Percentiles rank a stretch among this genome's conserved stretches.
Conservation (phyloP, 2,113 vertebrate species). For the Propithecus coquereli region DNA sequence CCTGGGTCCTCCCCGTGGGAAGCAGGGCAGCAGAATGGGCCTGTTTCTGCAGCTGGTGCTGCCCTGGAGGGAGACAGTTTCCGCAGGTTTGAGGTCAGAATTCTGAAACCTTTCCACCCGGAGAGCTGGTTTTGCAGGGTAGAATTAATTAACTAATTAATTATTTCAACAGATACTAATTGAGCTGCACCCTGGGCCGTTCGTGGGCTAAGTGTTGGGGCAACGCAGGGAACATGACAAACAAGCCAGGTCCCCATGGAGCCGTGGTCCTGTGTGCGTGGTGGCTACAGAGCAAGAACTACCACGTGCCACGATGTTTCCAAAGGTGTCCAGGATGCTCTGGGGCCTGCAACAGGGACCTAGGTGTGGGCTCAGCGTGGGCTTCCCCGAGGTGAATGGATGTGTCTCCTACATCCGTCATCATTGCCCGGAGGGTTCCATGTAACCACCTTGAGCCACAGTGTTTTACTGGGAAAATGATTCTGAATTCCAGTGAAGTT, state of each 20-base stretch:
- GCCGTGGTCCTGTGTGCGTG: neutral
- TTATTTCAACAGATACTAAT: conserved; percentile 54
- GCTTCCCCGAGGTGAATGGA: neutral
- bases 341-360: fast-evolving
- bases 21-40: too few species aligned
- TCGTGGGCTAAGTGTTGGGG: neutral
- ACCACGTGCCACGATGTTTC: fast-evolving
- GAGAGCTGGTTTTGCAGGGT: conserved; percentile 46
- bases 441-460: neutral
- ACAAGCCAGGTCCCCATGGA: neutral
- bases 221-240: neutral
- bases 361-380: fast-evolving
- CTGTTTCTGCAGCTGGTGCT: neutral
- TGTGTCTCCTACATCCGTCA: neutral
- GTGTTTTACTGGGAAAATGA: neutral
- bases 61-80: neutral
- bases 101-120: neutral
- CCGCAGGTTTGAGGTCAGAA: neutral
- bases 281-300: neutral
- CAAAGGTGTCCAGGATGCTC: neutral
- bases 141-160: conserved; percentile 48
- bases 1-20: fast-evolving
- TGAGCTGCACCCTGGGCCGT: neutral
- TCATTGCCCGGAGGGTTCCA: neutral
- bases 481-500: neutral